These are phyloP conservation scores for Macrophya annulata DNA, from an alignment of 2,888 invertebrate genomes.

Conservation along the genomic window DNA sequence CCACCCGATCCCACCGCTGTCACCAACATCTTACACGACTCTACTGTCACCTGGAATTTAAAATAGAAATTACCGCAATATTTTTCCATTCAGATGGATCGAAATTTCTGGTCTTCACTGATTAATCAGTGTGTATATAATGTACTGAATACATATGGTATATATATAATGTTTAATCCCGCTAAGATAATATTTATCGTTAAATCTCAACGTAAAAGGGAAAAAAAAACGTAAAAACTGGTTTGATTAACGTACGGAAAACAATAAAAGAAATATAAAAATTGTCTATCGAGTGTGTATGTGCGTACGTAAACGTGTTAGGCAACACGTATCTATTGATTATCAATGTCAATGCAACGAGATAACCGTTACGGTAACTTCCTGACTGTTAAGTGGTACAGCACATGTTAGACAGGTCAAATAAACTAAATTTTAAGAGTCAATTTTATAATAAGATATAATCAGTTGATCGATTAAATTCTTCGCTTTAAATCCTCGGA, in stretches of 20 bases:
- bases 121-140: not conserved
- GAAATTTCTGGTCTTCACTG: no score
- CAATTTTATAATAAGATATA: not conserved
- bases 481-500: not conserved
- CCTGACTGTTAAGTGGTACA: not conserved
- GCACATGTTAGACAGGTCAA: not conserved
- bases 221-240: not conserved
- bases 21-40: not conserved
- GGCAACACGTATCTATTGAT: constrained; percentile 38
- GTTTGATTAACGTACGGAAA: not conserved
- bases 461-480: not conserved
- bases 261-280: constrained; percentile 9
- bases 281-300: not conserved
- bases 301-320: not conserved
- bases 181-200: not conserved
- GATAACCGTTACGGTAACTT: constrained; percentile 19
- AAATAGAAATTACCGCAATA: not conserved
- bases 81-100: not conserved
- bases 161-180: not conserved
- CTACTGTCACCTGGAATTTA: not conserved
- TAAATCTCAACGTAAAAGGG: not conserved
- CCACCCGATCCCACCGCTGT: constrained; percentile 20
- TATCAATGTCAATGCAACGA: constrained; percentile 46
- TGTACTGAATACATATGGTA: not conserved
- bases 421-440: not conserved